A percentile compares a stretch with the other conserved stretches of the same genome.
These are phyloP conservation scores for Chrysolina haemoptera DNA, from an alignment of 2,888 invertebrate species.

Conservation along the genomic window DNA sequence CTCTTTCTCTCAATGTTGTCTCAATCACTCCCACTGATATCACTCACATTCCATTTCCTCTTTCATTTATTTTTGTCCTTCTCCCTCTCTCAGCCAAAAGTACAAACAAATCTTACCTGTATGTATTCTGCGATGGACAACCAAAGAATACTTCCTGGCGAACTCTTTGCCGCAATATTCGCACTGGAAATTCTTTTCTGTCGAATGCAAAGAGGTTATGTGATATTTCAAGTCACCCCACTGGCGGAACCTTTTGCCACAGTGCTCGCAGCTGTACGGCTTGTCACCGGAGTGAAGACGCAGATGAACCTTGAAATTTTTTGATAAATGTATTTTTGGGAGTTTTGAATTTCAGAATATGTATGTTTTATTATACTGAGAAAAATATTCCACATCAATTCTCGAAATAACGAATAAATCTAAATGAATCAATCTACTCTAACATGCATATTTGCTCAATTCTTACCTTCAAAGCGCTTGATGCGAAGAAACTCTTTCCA, in stretches of 20 bases:
- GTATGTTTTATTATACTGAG: neutral
- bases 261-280: constrained; percentile 86
- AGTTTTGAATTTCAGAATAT: too few relatives aligned
- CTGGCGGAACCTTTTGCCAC: constrained; percentile 85
- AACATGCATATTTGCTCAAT: neutral
- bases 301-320: constrained; percentile 75
- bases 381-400: too few relatives aligned
- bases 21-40: too few relatives aligned
- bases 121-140: constrained; percentile 80
- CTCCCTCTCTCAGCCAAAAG: neutral
- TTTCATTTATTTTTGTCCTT: neutral
- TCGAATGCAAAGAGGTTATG: constrained; percentile 85
- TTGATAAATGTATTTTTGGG: neutral
- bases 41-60: too few relatives aligned
- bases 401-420: too few relatives aligned
- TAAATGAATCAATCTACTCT: too few relatives aligned
- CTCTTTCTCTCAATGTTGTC: too few relatives aligned
- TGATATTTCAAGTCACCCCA: constrained; percentile 93
- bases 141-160: constrained; percentile 88
- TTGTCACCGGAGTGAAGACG: constrained; percentile 88
- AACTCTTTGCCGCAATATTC: constrained; percentile 92
- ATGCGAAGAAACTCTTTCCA: constrained; percentile 87
- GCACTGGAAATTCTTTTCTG: constrained; percentile 87
- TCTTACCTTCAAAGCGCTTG: constrained; percentile 79
- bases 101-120: constrained; percentile 49